Evolutionary conservation across 2,797 vertebrate genomes (phyloP).

Genomic region (Glossophaga mutica): DNA sequence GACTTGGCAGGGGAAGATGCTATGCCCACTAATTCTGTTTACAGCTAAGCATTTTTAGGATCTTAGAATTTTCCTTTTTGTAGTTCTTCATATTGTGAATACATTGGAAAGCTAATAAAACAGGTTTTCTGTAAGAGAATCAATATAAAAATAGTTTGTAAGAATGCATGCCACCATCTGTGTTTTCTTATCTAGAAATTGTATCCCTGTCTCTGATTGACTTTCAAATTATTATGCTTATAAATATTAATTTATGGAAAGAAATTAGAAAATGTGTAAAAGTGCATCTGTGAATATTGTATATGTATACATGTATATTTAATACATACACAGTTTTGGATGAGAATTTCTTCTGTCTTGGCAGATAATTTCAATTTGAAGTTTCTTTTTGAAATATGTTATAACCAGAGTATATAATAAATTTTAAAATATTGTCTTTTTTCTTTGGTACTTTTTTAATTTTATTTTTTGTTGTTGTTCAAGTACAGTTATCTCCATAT

Average conservation of each 20-base stretch:
- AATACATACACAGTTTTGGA: conserved; percentile 34
- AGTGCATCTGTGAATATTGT: conserved; percentile 47
- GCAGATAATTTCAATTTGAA: conserved; percentile 38
- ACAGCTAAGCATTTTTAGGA: conserved; percentile 62
- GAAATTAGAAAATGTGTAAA: conserved; percentile 58
- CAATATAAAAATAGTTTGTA: conserved; percentile 73
- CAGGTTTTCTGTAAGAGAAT: conserved; percentile 74
- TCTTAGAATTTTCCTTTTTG: conserved; percentile 65
- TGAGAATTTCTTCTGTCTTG: conserved; percentile 56
- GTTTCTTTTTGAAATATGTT: conserved; percentile 21
- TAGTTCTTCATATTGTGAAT: conserved; percentile 45
- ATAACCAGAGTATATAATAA: not conserved
- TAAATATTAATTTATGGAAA: conserved; percentile 72
- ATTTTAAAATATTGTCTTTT: not conserved
- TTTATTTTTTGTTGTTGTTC: too few species aligned
- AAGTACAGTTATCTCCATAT: too few species aligned
- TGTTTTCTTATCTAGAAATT: conserved; percentile 70
- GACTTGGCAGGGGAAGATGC: conserved; percentile 34
- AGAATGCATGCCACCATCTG: conserved; percentile 74
- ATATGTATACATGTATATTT: conserved; percentile 32
- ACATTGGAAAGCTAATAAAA: conserved; percentile 68
- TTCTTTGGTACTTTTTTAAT: too few species aligned
- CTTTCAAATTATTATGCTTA: conserved; percentile 75
- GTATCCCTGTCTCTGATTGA: conserved; percentile 56
- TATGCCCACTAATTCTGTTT: conserved; percentile 55